These are phyloP conservation scores for Meghimatium bilineatum DNA, from an alignment of 2,888 invertebrate genomes.

Conservation along the genomic window DNA sequence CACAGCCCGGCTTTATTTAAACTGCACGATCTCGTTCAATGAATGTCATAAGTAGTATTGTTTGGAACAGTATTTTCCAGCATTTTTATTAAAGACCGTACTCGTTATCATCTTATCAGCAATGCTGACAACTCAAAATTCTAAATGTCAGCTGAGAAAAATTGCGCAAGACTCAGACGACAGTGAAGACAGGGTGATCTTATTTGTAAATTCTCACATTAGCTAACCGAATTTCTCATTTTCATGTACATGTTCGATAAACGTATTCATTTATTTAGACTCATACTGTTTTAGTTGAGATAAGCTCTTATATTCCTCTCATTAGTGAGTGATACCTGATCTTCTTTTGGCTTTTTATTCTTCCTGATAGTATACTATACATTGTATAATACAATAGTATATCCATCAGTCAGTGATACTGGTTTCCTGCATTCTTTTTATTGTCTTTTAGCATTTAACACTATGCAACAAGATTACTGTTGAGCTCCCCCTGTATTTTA, in stretches of 20 bases:
- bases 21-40: neutral
- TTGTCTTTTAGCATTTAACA: too few species aligned
- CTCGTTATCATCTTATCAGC: neutral
- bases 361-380: too few species aligned
- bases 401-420: too few species aligned
- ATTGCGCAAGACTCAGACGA: neutral
- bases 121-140: neutral
- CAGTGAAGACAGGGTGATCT: neutral
- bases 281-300: neutral
- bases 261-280: neutral
- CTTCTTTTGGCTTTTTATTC: neutral
- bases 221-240: neutral
- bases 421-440: too few species aligned
- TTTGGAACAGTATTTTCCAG: neutral
- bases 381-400: too few species aligned
- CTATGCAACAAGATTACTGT: too few species aligned
- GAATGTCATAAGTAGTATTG: neutral
- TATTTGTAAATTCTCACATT: neutral
- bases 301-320: neutral
- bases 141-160: slow-evolving; percentile 5
- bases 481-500: too few species aligned
- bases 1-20: neutral
- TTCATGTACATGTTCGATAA: neutral
- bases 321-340: neutral
- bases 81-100: neutral